Conservation (phyloP, 2,888 invertebrate genomes). For the Dicyrtoma fusca region DNA sequence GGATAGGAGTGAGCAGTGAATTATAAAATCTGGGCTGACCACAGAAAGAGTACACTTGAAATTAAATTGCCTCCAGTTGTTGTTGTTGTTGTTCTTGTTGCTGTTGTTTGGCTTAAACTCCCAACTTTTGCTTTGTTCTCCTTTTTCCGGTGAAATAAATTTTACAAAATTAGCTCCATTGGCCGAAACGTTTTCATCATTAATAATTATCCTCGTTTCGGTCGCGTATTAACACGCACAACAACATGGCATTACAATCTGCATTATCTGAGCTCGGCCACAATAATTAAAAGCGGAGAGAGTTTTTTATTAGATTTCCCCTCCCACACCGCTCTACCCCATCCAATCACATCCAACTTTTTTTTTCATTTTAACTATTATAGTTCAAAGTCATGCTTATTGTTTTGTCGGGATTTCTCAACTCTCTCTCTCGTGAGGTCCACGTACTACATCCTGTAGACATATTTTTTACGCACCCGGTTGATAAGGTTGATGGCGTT, state of each 20-base stretch:
- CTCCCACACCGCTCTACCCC: background rate
- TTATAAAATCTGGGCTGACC: constrained; percentile 20
- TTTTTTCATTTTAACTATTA: too few species aligned
- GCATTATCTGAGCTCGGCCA: background rate
- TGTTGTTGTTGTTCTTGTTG: background rate
- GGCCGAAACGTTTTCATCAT: constrained; percentile 6
- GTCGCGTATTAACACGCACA: constrained; percentile 27
- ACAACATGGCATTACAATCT: constrained; percentile 12
- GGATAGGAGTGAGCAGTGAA: constrained; percentile 8
- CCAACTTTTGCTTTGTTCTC: background rate
- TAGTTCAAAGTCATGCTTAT: too few species aligned
- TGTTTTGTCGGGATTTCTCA: too few species aligned
- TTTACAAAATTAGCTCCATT: constrained; percentile 9
- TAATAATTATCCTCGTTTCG: constrained; percentile 20
- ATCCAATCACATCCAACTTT: background rate
- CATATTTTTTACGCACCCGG: too few species aligned
- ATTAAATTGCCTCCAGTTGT: constrained; percentile 25
- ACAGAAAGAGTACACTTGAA: constrained; percentile 2
- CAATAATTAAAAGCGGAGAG: constrained; percentile 10
- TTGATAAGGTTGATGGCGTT: too few species aligned
- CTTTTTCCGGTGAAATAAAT: constrained; percentile 19
- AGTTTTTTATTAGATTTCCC: constrained; percentile 10
- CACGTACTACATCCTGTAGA: too few species aligned
- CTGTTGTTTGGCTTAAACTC: background rate
- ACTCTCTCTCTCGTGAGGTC: too few species aligned